These are phyloP conservation scores for Oxyura jamaicensis DNA, from an alignment of 2,113 vertebrate genomes.

Conservation along the genomic window DNA sequence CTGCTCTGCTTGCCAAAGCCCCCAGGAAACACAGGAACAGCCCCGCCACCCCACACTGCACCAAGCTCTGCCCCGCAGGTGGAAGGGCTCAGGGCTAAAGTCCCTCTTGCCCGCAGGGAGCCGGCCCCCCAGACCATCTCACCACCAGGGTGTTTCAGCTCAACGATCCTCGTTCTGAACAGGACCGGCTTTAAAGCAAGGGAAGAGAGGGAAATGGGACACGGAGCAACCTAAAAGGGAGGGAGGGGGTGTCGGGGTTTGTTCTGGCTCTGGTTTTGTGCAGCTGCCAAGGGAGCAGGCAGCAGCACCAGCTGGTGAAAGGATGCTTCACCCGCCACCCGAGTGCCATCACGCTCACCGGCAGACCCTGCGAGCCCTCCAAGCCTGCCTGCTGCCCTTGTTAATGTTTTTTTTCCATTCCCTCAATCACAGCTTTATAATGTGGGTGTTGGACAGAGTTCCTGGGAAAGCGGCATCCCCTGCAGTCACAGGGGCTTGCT, in stretches of 20 bases:
- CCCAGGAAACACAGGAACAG: not conserved
- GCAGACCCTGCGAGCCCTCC: not conserved
- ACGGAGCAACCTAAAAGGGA: not conserved
- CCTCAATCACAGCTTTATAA: not conserved
- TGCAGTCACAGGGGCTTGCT: not conserved
- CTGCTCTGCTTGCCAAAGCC: not conserved
- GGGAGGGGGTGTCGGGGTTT: not conserved
- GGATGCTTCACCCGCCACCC: not conserved
- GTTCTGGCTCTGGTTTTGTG: not conserved
- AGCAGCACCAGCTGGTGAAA: not conserved
- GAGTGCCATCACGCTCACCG: fast-evolving
- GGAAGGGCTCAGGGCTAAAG: not conserved
- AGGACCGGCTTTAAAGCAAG: not conserved
- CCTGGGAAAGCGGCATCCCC: constrained; percentile 52
- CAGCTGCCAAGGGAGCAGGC: not conserved
- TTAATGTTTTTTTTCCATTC: not conserved
- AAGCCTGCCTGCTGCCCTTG: not conserved
- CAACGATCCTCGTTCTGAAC: not conserved
- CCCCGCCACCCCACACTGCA: too few relatives aligned
- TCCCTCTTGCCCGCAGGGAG: not conserved
- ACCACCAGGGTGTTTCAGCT: not conserved
- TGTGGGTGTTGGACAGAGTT: not conserved
- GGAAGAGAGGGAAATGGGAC: not conserved
- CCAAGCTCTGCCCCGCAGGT: not conserved
- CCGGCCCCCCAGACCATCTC: too few relatives aligned